A percentile compares a stretch with the other conserved stretches of the same genome.
phyloP scores from a whole-genome alignment of 2,797 vertebrate genomes.

The Glossophaga mutica region DNA sequence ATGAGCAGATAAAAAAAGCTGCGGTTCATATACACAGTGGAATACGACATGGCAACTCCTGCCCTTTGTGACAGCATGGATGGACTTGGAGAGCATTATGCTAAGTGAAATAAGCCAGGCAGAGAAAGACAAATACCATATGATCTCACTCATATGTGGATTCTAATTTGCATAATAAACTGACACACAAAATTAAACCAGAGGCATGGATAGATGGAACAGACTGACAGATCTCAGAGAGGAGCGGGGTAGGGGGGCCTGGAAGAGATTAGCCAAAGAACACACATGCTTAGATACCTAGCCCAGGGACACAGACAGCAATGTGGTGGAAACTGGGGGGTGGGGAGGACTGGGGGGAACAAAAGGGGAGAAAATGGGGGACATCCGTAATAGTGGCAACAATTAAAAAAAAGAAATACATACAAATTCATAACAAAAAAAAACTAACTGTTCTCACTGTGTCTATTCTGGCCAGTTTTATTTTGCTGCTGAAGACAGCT shows the following conservation, averaged over 20 bases:
- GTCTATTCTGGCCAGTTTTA: background rate
- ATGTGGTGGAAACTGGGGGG: background rate
- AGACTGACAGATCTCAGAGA: background rate
- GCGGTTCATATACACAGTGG: background rate
- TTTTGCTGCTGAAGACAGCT: background rate
- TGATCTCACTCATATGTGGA: background rate
- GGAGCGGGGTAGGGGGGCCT: background rate
- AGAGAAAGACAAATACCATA: background rate
- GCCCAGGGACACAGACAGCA: background rate
- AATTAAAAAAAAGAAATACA: background rate
- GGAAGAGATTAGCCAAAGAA: background rate
- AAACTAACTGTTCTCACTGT: background rate
- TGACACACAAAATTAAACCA: background rate
- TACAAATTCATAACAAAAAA: background rate
- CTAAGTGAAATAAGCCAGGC: background rate
- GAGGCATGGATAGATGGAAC: background rate
- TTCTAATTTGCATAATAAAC: background rate
- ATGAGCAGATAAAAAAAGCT: background rate
- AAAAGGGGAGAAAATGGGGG: background rate
- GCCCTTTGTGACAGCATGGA: background rate
- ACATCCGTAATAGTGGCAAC: background rate
- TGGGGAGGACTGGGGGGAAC: no score
- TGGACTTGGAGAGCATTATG: background rate
- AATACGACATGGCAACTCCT: background rate
- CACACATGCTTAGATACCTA: background rate